Percentiles rank a stretch among this genome's conserved stretches.
Conservation (phyloP, 2,113 vertebrate species). For the Callithrix jacchus region DNA sequence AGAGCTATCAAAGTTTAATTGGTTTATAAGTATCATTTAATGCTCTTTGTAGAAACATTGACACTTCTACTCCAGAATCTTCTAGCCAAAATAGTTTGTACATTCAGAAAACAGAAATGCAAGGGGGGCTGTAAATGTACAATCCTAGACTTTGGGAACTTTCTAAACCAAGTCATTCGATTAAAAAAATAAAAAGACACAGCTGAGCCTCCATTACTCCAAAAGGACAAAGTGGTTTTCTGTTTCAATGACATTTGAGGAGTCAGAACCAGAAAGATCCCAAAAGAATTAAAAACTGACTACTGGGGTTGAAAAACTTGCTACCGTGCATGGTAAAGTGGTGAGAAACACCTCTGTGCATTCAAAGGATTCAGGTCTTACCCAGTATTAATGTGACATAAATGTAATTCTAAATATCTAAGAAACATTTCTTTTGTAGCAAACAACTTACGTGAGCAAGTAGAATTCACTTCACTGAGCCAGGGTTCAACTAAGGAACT, state of each 20-base stretch:
- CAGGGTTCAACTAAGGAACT: background rate
- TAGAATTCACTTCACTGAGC: background rate
- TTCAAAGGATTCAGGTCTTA: background rate
- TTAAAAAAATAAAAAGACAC: background rate
- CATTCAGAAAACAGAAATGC: background rate
- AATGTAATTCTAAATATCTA: background rate
- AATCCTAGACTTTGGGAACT: background rate
- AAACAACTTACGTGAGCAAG: background rate
- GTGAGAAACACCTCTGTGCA: background rate
- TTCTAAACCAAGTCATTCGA: background rate
- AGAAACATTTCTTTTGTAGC: background rate
- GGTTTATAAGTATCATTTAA: background rate
- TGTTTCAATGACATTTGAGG: background rate
- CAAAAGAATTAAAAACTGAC: background rate
- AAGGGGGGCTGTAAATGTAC: no score
- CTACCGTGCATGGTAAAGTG: no score
- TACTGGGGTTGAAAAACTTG: background rate
- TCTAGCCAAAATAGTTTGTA: background rate
- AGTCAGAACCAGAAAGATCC: background rate
- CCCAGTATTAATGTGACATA: background rate
- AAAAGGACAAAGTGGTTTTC: background rate
- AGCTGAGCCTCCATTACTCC: background rate
- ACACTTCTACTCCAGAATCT: background rate
- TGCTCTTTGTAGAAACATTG: background rate
- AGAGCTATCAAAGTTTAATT: background rate